These are phyloP conservation scores for Scarus forsteni DNA, from an alignment of 2,797 vertebrate genomes.

Conservation along the genomic window DNA sequence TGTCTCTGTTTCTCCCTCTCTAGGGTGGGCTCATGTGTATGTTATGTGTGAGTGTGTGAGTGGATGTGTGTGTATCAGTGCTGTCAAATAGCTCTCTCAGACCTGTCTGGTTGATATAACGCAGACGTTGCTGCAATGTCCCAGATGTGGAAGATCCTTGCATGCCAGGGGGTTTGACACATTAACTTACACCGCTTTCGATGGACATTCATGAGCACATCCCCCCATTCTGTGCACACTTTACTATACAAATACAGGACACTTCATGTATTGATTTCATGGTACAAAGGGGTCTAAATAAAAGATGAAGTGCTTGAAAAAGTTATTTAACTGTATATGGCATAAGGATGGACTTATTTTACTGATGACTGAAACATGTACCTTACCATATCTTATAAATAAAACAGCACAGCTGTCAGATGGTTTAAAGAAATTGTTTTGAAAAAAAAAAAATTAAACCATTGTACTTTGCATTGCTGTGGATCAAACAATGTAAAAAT, in stretches of 20 bases:
- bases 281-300: no score
- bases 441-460: no score
- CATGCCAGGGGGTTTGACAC: constrained; percentile 70
- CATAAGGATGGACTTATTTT: no score
- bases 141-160: constrained; percentile 78
- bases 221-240: constrained; percentile 3
- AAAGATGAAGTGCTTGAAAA: no score
- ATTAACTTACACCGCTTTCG: constrained; percentile 38
- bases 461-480: no score
- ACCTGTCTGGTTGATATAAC: constrained; percentile 77
- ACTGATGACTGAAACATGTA: no score
- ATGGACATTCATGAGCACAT: constrained; percentile 32
- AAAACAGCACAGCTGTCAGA: no score
- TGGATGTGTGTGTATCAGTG: constrained; percentile 49
- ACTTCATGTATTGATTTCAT: not conserved
- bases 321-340: no score
- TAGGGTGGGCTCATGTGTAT: constrained; percentile 46
- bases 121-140: constrained; percentile 71
- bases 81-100: constrained; percentile 77
- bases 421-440: no score
- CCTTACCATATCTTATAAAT: no score
- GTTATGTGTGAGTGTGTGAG: constrained; percentile 52
- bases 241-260: not conserved
- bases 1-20: constrained; percentile 54
- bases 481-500: no score